A percentile compares a stretch with the other conserved stretches of the same genome.
Evolutionary conservation across 2,888 invertebrate species (phyloP).

Genomic region (Drosophila kambysellisi): DNA sequence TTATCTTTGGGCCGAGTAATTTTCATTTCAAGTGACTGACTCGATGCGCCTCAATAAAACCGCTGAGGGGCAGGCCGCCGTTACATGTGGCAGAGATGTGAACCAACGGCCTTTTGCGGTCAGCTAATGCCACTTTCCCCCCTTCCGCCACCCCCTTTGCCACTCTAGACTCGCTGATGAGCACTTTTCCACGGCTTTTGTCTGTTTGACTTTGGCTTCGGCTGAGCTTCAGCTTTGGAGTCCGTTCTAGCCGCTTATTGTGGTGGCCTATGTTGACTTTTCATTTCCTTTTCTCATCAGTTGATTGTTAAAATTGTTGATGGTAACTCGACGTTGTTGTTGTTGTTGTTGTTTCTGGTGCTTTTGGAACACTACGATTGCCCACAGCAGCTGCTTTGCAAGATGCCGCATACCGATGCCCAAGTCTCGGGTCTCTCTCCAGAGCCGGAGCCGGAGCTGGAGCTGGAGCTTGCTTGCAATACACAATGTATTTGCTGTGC

Average conservation of each 20-base stretch:
- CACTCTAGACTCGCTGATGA: constrained; percentile 12
- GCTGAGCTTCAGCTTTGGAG: constrained; percentile 5
- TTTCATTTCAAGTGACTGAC: constrained; percentile 59
- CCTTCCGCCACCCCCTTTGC: background rate
- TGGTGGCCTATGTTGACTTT: constrained; percentile 78
- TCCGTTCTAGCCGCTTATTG: constrained; percentile 44
- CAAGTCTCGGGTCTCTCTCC: constrained; percentile 15
- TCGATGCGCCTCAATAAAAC: constrained; percentile 40
- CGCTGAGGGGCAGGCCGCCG: constrained; percentile 6
- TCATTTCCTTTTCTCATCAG: constrained; percentile 81
- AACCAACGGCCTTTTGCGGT: constrained; percentile 63
- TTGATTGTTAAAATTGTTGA: constrained; percentile 78
- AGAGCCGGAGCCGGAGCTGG: constrained; percentile 8
- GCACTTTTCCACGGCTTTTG: constrained; percentile 57
- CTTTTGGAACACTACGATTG: constrained; percentile 47
- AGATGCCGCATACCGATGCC: constrained; percentile 59
- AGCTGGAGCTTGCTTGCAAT: constrained; percentile 51
- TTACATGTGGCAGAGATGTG: constrained; percentile 18
- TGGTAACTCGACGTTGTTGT: constrained; percentile 37
- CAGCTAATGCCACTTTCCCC: constrained; percentile 49
- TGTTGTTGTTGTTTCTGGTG: constrained; percentile 23
- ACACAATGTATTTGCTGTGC: constrained; percentile 67
- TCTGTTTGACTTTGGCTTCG: constrained; percentile 30
- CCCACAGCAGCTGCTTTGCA: constrained; percentile 60
- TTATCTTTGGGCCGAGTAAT: constrained; percentile 54